Base-by-base conservation (phyloP, 1,140 invertebrate genomes). In the Octopus bimaculoides region DNA sequence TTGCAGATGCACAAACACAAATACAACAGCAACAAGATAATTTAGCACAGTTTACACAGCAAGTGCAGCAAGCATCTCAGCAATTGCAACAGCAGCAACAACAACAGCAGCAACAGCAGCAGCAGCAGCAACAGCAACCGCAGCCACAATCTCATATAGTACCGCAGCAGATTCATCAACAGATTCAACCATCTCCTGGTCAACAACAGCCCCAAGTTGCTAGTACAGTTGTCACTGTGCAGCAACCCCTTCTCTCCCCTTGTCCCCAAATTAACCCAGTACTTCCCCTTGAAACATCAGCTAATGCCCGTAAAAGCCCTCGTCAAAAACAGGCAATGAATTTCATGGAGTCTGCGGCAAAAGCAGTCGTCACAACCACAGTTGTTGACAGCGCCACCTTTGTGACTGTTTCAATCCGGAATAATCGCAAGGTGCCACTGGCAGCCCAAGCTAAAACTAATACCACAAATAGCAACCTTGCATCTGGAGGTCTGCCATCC, bases 321-420 rank as follows among this genome's bases (percentile, higher is more conserved):
- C 26, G 74, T 9, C 74, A 75, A 6, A 75, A 75, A 53, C 74
- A 75, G 20, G 9, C 86, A 52, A 85, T 86, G 41, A 87, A 84
- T 76, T 88, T 86, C 80, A 83, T 81, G 52, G 85, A 85, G 10
- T 83, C 87, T 74, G 82, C 86, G 54, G 87, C 84, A 17, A 83
- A 82, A 77, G 87, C 87, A 52, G 82, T 86, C 12, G 86, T 87
- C 83, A 88, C 87, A 41, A 88, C 87, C 1, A 84, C 84, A 74
- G 82, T 87, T 0, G 78, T 82, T 7, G 82, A 86, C 75, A 86
- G 82, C 80, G 85, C 85, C 14, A 88, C 87, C 5, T 79, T 85
- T 78, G 83, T 88, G 2, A 87, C 86, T 56, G 84, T 88, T 71
- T 86, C 86, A 26, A 88, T 88, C 66, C 84, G 86, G 78, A 87